phyloP scores from a whole-genome alignment of 2,888 invertebrate genomes.

The Caenorhabditis plicata region DNA sequence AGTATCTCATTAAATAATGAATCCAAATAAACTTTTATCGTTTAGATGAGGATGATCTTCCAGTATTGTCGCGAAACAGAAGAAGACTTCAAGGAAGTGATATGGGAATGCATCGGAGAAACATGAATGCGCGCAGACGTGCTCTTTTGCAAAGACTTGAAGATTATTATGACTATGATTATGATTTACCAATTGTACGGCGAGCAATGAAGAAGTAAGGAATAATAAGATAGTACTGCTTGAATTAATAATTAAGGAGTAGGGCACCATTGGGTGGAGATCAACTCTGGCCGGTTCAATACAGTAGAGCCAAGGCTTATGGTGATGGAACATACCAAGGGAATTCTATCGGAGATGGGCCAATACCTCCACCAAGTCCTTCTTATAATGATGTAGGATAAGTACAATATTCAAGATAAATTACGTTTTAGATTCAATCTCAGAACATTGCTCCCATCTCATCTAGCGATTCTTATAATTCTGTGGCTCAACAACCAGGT shows the following conservation, averaged over 20 bases:
- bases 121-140: slow-evolving; percentile 24
- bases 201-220: slow-evolving; percentile 23
- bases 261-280: slow-evolving; percentile 22
- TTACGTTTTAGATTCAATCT: slow-evolving; percentile 19
- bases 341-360: slow-evolving; percentile 23
- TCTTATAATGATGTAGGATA: slow-evolving; percentile 22
- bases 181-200: slow-evolving; percentile 16
- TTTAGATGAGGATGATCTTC: slow-evolving; percentile 21
- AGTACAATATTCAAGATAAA: neutral
- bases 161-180: slow-evolving; percentile 39
- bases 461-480: too few species aligned
- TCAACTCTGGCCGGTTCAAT: slow-evolving; percentile 45
- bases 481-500: slow-evolving; percentile 16
- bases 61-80: slow-evolving; percentile 28
- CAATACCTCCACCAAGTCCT: slow-evolving; percentile 26
- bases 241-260: slow-evolving; percentile 8
- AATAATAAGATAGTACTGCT: neutral
- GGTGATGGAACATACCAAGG: slow-evolving; percentile 19
- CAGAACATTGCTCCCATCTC: slow-evolving; percentile 30
- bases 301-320: slow-evolving; percentile 15
- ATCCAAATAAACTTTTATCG: neutral
- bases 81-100: slow-evolving; percentile 27
- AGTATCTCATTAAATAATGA: neutral
- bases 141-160: slow-evolving; percentile 28
- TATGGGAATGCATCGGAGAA: slow-evolving; percentile 9